A percentile compares a stretch with the other conserved stretches of the same genome.
Conservation (phyloP, 2,113 vertebrate species). For the Pandion haliaetus region DNA sequence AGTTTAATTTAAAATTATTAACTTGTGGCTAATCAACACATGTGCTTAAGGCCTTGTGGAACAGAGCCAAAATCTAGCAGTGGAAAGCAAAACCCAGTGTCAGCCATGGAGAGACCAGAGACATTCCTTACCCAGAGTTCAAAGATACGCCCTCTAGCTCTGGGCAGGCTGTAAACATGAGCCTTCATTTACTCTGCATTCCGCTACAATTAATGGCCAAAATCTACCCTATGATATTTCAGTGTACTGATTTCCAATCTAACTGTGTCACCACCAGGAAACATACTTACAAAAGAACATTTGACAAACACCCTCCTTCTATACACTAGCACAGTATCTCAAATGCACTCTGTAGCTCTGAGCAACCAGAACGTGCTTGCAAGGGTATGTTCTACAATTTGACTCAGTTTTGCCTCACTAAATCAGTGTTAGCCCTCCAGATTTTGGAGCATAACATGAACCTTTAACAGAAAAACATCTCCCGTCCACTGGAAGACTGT, state of each 20-base stretch:
- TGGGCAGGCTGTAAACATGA: not conserved
- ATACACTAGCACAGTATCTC: not conserved
- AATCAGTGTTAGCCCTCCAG: not conserved
- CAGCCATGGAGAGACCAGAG: not conserved
- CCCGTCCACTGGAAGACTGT: not conserved
- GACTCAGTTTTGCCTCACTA: not conserved
- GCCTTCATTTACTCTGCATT: not conserved
- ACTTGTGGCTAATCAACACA: not conserved
- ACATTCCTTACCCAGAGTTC: not conserved
- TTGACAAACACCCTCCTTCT: not conserved
- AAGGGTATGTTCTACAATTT: not conserved
- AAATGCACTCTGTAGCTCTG: not conserved
- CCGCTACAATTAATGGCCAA: not conserved
- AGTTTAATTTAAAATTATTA: constrained; percentile 3
- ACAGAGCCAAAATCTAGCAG: not conserved
- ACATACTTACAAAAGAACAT: not conserved
- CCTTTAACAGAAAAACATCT: not conserved
- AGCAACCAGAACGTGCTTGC: not conserved
- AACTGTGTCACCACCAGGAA: not conserved
- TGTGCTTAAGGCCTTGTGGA: not conserved
- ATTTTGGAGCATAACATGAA: not conserved
- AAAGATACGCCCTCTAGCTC: not conserved
- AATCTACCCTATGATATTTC: not conserved
- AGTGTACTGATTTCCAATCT: not conserved
- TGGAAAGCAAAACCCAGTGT: not conserved